Base-by-base conservation (phyloP, 2,113 vertebrate species). In the Phalacrocorax carbo region DNA sequence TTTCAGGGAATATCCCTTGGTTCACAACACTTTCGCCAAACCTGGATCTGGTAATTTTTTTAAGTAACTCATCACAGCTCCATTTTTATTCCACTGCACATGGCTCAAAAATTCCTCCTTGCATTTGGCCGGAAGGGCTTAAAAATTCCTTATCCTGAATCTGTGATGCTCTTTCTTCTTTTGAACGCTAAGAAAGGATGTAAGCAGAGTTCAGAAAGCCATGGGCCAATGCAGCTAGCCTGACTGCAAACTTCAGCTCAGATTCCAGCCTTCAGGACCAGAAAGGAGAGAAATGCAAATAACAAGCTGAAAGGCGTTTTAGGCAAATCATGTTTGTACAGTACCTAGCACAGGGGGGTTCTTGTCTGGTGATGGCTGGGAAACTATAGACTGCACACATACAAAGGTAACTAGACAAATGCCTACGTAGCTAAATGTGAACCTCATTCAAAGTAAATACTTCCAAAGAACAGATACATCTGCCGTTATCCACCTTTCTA, bases 271-370 rank as follows among this genome's bases (percentile, higher is more conserved):
- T 89, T 84, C 48, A 44, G 49, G 77, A 57, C 29, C 83, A 93
- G 62, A 79, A 61, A n/a, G 44, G 42, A 82, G 9, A 84, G 62
- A 94, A 95, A 91, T 32, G 42, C 83, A 96, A 94, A 90, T 80
- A 95, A 54, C 0, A 0, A 93, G n/a, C 62, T 36, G 12, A 87
- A 82, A 91, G 52, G 73, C 44, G 82, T 84, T 76, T 95, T 83
- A 92, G 86, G 91, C 68, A 93, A 91, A 90, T 52, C 34, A 5
- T 46, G 55, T 75, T 81, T 88, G 65, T 61, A 73, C 51, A 79
- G 46, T 11, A 73, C 82, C 88, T 52, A 85, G 71, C 78, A 83
- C 34, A 44, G 27, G 8, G 40, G 15, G 7, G 40, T 57, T 84
- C 81, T 46, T 81, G 51, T n/a, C 72, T 52, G 51, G 36, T 11